phyloP scores from a whole-genome alignment of 1,140 invertebrate genomes.

The Drosophila novamexicana region DNA sequence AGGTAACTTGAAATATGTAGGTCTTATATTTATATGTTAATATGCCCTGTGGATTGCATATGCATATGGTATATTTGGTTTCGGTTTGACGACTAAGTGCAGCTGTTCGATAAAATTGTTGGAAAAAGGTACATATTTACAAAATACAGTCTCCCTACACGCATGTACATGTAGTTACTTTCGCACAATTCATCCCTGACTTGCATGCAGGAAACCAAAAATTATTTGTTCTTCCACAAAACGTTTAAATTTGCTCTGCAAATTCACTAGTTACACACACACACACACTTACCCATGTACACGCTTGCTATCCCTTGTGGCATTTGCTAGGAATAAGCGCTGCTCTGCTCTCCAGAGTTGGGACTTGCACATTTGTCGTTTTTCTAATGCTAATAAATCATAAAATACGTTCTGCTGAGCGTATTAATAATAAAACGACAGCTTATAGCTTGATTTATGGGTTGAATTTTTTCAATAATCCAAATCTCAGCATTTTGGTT shows the following conservation, averaged over 20 bases:
- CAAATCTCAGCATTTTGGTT: constrained; percentile 29
- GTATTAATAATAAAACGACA: constrained; percentile 76
- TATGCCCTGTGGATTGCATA: no score
- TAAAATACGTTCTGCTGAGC: constrained; percentile 58
- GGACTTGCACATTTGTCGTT: constrained; percentile 27
- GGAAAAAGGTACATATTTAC: no score
- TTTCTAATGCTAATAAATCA: constrained; percentile 66
- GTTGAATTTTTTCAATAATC: constrained; percentile 54
- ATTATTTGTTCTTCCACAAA: constrained; percentile 69
- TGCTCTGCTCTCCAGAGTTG: constrained; percentile 28
- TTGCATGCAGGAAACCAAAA: constrained; percentile 20
- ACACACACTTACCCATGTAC: neutral
- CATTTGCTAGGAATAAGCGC: neutral
- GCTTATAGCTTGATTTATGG: constrained; percentile 72
- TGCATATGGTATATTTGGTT: no score
- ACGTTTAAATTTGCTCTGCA: constrained; percentile 61
- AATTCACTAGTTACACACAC: constrained; percentile 65
- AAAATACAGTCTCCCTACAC: no score
- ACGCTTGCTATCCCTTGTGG: constrained; percentile 58
- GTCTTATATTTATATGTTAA: no score
- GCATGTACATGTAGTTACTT: no score
- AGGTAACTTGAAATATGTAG: no score
- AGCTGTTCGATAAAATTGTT: no score
- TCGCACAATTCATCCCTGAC: constrained; percentile 11
- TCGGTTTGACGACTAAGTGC: no score